Evolutionary conservation across 2,113 vertebrate species (phyloP).

Genomic region (Paradoxurus hermaphroditus): DNA sequence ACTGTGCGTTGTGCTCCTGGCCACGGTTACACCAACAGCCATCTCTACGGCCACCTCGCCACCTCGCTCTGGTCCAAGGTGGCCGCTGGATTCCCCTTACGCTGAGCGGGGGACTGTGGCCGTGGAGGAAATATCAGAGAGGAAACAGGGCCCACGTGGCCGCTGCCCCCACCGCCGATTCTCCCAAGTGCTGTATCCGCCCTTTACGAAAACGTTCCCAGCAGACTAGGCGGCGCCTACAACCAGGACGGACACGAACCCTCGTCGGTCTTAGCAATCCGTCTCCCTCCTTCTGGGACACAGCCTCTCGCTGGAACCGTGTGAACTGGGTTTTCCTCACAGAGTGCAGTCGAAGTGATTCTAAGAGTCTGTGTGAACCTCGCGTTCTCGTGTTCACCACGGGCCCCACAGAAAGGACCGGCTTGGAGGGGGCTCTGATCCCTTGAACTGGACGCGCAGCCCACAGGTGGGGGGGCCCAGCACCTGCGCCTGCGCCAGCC

Average conservation of each 20-base stretch:
- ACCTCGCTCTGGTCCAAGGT: too few relatives aligned
- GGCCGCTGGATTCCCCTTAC: too few relatives aligned
- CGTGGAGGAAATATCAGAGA: rapidly evolving
- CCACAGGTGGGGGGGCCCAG: too few relatives aligned
- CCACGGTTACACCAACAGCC: rapidly evolving
- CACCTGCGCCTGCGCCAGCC: rapidly evolving
- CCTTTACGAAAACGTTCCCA: rapidly evolving
- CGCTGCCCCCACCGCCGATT: rapidly evolving
- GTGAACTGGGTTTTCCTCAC: rapidly evolving
- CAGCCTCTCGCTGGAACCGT: rapidly evolving
- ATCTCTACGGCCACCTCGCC: rapidly evolving
- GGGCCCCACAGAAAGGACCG: too few relatives aligned
- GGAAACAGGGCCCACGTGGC: too few relatives aligned
- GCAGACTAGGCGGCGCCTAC: rapidly evolving
- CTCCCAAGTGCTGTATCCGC: rapidly evolving
- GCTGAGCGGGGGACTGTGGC: rapidly evolving
- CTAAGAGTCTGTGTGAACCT: rapidly evolving
- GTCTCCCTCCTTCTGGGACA: rapidly evolving
- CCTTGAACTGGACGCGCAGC: rapidly evolving
- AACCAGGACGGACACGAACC: rapidly evolving
- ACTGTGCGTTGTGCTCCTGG: rapidly evolving
- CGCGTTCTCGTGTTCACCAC: not conserved
- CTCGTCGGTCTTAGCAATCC: rapidly evolving
- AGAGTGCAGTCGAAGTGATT: rapidly evolving
- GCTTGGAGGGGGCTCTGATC: not conserved